These are phyloP conservation scores for Amphiprion percula DNA, from an alignment of 2,113 vertebrate species.

Conservation along the genomic window DNA sequence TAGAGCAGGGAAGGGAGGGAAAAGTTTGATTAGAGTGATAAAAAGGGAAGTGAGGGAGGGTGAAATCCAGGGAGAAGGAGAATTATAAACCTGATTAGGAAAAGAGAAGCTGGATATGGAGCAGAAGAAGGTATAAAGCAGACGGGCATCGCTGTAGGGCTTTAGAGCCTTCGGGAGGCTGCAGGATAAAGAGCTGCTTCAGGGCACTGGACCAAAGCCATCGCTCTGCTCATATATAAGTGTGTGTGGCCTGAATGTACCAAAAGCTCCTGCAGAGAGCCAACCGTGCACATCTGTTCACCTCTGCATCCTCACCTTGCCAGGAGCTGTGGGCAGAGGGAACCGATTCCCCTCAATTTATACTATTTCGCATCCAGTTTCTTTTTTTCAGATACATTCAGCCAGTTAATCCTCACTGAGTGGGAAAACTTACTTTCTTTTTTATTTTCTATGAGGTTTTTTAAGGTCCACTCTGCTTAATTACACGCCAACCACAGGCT, in stretches of 20 bases:
- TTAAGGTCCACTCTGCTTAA: background rate
- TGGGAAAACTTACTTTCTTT: background rate
- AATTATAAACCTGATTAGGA: slow-evolving; percentile 29
- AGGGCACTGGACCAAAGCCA: slow-evolving; percentile 59
- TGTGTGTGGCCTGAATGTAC: slow-evolving; percentile 36
- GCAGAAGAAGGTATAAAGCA: slow-evolving; percentile 7
- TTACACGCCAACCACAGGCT: background rate
- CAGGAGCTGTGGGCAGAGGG: slow-evolving; percentile 7
- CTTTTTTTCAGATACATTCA: no score
- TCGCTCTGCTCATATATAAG: background rate
- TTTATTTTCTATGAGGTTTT: slow-evolving; percentile 1
- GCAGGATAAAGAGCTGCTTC: slow-evolving; percentile 62
- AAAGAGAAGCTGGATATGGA: slow-evolving; percentile 14
- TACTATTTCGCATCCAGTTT: background rate
- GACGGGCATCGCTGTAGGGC: slow-evolving; percentile 54
- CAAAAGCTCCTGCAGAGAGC: slow-evolving; percentile 25
- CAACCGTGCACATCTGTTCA: slow-evolving; percentile 55
- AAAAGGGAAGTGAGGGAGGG: slow-evolving; percentile 17
- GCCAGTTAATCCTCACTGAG: background rate
- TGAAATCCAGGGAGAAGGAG: slow-evolving; percentile 28
- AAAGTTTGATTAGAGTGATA: slow-evolving; percentile 38
- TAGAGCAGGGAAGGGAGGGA: slow-evolving; percentile 18
- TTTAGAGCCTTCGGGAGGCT: slow-evolving; percentile 42
- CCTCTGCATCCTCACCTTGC: slow-evolving; percentile 36
- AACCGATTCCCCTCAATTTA: background rate